Evolutionary conservation across 2,888 invertebrate species (phyloP), one percentile per base, ranked within the genome.

Genomic region (Epicampocera succincta): DNA sequence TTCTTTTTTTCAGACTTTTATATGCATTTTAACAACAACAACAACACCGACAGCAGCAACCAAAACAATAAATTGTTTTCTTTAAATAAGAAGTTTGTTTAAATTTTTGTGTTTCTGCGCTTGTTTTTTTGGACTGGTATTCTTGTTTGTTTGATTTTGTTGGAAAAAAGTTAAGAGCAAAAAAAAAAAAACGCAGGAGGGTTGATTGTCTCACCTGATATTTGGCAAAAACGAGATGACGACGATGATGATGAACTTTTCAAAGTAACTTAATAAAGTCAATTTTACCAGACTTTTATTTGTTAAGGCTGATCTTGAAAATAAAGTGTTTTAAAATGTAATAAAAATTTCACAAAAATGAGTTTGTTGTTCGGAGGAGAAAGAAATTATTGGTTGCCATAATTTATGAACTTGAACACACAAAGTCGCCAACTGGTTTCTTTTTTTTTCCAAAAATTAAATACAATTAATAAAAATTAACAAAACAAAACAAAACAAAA

Each of bases 61-160:
- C 68, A 33, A 5, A 33, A 5, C 33, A 33, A 60, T 19, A 48
- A 44, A 72, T 58, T 77, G 76, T 58, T 46, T 65, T 74, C 78
- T 78, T 78, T 65, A 58, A 33, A 33, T 48, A 71, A 82, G 58
- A 74, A 74, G 46, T 82, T 65, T 71, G 38, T 58, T 78, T 19
- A 21, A 52, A 52, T 42, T 29, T 56, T 54, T 77, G 46, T 46
- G 60, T 25, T 25, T 25, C 5, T 33, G 8, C 6, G 52, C 21
- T 81, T 50, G 17, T 73, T 74, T 78, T 82, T 78, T 82, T 78
- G 73, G 71, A 78, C 68, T 66, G 11, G n/a, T 65, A 25, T 33
- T 54, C 12, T 8, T 19, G 8, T 61, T 25, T 19, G 56, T 68
- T 69, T 68, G 17, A 52, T 40, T 1, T 21, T n/a, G 4, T 66